Evolutionary conservation across 2,888 invertebrate species (phyloP).

Genomic region (Conus canariensis): DNA sequence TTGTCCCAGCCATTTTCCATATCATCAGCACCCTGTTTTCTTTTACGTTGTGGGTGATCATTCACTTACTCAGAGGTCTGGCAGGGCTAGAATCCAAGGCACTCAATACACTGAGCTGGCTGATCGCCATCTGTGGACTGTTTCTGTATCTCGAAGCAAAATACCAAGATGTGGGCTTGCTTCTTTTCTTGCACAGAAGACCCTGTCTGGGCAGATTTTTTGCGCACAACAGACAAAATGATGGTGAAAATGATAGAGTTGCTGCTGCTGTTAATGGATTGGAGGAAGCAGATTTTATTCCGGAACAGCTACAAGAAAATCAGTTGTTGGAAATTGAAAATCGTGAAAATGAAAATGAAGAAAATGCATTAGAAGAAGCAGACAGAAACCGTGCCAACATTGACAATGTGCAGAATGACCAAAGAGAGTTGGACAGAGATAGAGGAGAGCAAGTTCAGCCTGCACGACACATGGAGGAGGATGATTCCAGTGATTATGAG

Average conservation of each 20-base stretch:
- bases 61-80: conserved; percentile 50
- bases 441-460: background rate
- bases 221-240: background rate
- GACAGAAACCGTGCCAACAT: conserved; percentile 51
- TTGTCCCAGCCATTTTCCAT: conserved; percentile 36
- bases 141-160: conserved; percentile 50
- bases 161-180: conserved; percentile 36
- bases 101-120: conserved; percentile 53
- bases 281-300: conserved; percentile 27
- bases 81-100: conserved; percentile 52
- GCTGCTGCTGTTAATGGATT: conserved; percentile 24
- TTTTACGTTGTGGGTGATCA: conserved; percentile 42
- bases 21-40: conserved; percentile 32
- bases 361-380: conserved; percentile 56
- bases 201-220: background rate
- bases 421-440: conserved; percentile 43
- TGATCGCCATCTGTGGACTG: conserved; percentile 43
- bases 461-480: background rate
- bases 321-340: conserved; percentile 53
- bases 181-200: background rate
- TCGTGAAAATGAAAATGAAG: conserved; percentile 58
- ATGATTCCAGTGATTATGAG: conserved; percentile 43
- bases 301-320: conserved; percentile 44
- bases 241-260: background rate
- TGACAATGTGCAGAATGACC: conserved; percentile 51